Percentiles rank a stretch among this genome's conserved stretches.
phyloP scores from a whole-genome alignment of 2,888 invertebrate species.

The Ennomos erosarius region DNA sequence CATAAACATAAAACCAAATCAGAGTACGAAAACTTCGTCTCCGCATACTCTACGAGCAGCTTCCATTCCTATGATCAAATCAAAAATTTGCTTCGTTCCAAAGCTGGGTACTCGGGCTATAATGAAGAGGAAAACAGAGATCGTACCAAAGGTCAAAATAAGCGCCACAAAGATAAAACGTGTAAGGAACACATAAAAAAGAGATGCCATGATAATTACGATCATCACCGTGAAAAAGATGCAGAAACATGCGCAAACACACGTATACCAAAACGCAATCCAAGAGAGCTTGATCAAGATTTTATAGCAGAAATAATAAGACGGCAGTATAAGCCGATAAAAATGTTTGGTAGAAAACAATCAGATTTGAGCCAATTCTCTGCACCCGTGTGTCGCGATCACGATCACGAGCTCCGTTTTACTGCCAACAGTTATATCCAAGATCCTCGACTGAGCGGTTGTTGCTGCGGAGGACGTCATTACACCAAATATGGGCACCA shows the following conservation, averaged over 20 bases:
- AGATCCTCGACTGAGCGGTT: constrained; percentile 63
- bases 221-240: constrained; percentile 43
- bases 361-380: constrained; percentile 73
- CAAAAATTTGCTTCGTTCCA: constrained; percentile 35
- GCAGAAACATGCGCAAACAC: constrained; percentile 31
- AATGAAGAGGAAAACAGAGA: constrained; percentile 40
- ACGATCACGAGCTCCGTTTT: constrained; percentile 60
- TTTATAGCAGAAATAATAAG: constrained; percentile 73
- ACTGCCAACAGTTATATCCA: constrained; percentile 47
- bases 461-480: constrained; percentile 50
- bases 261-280: constrained; percentile 44
- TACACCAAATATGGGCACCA: constrained; percentile 18
- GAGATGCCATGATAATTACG: constrained; percentile 35
- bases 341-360: constrained; percentile 62
- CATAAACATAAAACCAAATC: constrained; percentile 52
- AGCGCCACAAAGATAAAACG: constrained; percentile 33
- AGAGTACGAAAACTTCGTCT: constrained; percentile 45
- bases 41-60: constrained; percentile 56
- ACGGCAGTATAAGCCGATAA: constrained; percentile 70
- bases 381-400: constrained; percentile 73
- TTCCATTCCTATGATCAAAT: constrained; percentile 56
- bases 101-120: constrained; percentile 35
- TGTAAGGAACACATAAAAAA: constrained; percentile 43
- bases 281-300: constrained; percentile 58
- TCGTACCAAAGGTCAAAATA: constrained; percentile 40